phyloP scores from a whole-genome alignment of 1,140 invertebrate species.

The Globodera rostochiensis region DNA sequence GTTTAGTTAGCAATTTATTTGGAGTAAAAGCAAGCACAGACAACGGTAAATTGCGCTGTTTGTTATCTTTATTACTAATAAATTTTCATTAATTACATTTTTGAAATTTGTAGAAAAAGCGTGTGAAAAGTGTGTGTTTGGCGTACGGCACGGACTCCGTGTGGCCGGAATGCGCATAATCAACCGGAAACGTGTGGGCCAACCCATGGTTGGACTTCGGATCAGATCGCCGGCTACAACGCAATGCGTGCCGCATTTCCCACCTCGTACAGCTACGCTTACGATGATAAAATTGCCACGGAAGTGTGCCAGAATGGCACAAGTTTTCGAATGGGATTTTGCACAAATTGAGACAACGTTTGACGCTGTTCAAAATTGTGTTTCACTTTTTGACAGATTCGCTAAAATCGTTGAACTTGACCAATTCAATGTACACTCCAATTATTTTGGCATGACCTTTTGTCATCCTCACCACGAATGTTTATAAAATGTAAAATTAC shows the following conservation, averaged over 20 bases:
- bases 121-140: constrained; percentile 18
- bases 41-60: no score
- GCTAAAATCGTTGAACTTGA: no score
- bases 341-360: neutral
- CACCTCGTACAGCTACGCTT: constrained; percentile 15
- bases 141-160: constrained; percentile 8
- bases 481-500: no score
- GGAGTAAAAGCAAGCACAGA: no score
- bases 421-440: no score
- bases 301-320: neutral
- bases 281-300: constrained; percentile 19
- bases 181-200: constrained; percentile 5
- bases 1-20: no score
- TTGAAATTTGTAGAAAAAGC: neutral
- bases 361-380: no score
- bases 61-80: no score
- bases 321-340: neutral
- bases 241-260: neutral
- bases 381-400: no score
- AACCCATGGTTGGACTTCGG: neutral
- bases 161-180: constrained; percentile 1
- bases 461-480: no score
- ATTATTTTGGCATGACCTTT: no score
- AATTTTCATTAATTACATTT: no score
- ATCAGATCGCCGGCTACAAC: constrained; percentile 3